Conservation (phyloP, 1,140 invertebrate genomes). For the Orussus abietinus region DNA sequence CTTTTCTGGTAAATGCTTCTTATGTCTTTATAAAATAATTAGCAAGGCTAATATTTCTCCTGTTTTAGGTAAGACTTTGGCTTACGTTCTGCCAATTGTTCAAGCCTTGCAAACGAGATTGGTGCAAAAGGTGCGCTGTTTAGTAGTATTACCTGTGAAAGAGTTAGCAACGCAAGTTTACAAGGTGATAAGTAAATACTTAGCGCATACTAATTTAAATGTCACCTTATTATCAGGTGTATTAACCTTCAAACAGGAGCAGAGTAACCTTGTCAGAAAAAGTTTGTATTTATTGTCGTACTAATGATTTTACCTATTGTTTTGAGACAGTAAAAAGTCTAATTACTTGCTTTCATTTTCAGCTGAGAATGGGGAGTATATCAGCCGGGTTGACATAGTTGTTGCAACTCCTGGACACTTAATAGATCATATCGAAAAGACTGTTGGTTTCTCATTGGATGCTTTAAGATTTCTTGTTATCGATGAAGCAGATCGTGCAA, state of each 20-base stretch:
- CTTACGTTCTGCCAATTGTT: constrained; percentile 90
- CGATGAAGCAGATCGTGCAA: constrained; percentile 93
- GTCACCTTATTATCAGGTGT: constrained; percentile 72
- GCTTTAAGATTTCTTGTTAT: constrained; percentile 83
- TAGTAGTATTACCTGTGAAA: constrained; percentile 88
- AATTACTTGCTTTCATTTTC: constrained; percentile 23
- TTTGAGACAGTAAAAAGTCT: constrained; percentile 10
- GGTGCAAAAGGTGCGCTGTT: constrained; percentile 67
- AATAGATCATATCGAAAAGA: constrained; percentile 86
- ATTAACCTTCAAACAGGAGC: constrained; percentile 70
- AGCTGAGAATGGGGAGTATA: constrained; percentile 51
- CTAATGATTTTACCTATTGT: constrained; percentile 1
- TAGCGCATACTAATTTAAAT: constrained; percentile 66
- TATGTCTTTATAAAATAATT: constrained; percentile 4
- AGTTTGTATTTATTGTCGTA: constrained; percentile 53
- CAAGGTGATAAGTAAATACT: constrained; percentile 76
- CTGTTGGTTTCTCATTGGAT: constrained; percentile 79
- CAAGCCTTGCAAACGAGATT: constrained; percentile 57
- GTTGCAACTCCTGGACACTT: constrained; percentile 91
- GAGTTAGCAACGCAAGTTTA: constrained; percentile 88
- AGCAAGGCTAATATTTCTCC: constrained; percentile 6
- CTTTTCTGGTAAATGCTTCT: no score
- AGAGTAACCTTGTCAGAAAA: constrained; percentile 67
- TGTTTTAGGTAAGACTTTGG: constrained; percentile 74
- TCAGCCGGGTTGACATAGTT: constrained; percentile 78